These are phyloP conservation scores for Engraulis encrasicolus DNA, from an alignment of 2,113 vertebrate genomes.

Conservation along the genomic window DNA sequence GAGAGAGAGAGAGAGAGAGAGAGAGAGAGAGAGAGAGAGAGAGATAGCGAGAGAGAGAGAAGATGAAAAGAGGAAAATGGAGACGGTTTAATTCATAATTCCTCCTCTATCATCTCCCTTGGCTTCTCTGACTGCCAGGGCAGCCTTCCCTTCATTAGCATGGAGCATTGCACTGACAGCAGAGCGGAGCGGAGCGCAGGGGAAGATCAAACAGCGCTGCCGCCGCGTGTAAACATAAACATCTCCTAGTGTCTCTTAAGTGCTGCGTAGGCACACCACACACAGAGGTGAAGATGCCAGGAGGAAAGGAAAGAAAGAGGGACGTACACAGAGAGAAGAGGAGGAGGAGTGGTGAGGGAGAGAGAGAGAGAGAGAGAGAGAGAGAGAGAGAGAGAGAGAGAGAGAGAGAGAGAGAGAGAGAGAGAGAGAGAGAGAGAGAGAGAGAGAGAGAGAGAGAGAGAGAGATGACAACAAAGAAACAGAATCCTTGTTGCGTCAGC, in stretches of 20 bases:
- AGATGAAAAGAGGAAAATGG: too few relatives aligned
- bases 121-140: conserved; percentile 27
- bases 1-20: not conserved
- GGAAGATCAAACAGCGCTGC: conserved; percentile 26
- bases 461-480: too few relatives aligned
- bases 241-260: not conserved
- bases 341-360: too few relatives aligned
- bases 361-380: conserved; percentile 22
- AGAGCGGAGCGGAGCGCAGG: not conserved
- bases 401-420: not conserved
- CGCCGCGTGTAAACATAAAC: conserved; percentile 21
- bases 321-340: conserved; percentile 33
- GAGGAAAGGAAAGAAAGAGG: conserved; percentile 40
- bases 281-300: not conserved
- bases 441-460: not conserved
- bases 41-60: not conserved
- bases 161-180: conserved; percentile 18
- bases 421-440: conserved; percentile 25
- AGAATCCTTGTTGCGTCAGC: not conserved
- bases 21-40: not conserved
- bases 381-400: not conserved
- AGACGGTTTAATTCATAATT: conserved; percentile 49
- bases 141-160: conserved; percentile 6
- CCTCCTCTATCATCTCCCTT: conserved; percentile 55
- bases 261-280: not conserved